Evolutionary conservation across 2,888 invertebrate genomes (phyloP).

Genomic region (Meghimatium bilineatum): DNA sequence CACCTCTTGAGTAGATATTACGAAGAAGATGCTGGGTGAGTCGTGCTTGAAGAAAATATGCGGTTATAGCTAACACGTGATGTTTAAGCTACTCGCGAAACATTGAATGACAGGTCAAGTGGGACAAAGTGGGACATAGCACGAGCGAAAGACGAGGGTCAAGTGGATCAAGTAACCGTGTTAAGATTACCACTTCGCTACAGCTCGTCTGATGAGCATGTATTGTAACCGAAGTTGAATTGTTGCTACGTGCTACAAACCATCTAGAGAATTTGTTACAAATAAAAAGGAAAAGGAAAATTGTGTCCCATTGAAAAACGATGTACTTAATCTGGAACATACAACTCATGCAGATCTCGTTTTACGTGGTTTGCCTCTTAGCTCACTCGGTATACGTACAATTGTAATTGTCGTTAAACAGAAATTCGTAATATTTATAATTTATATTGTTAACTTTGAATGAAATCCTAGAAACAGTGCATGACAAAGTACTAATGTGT

Average conservation of each 20-base stretch:
- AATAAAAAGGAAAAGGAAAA: no score
- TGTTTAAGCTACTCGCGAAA: not conserved
- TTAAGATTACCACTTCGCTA: not conserved
- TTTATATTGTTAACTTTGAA: no score
- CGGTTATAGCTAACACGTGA: not conserved
- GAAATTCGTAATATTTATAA: no score
- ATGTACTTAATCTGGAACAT: no score
- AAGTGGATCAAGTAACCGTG: not conserved
- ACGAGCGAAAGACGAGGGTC: slow-evolving; percentile 11
- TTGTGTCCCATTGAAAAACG: no score
- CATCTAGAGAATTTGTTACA: no score
- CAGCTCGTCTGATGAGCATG: not conserved
- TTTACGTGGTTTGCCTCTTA: no score
- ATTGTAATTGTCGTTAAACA: no score
- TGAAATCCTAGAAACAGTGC: no score
- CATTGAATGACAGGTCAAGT: slow-evolving; percentile 19
- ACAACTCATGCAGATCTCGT: no score
- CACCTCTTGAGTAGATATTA: not conserved
- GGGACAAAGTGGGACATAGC: slow-evolving; percentile 13
- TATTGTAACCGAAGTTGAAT: not conserved
- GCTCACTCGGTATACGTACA: no score
- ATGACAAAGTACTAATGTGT: no score
- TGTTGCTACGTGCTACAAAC: not conserved
- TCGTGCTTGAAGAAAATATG: not conserved
- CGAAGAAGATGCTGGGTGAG: not conserved